Evolutionary conservation across 2,888 invertebrate genomes (phyloP).

Genomic region (Drosophila mimetica): DNA sequence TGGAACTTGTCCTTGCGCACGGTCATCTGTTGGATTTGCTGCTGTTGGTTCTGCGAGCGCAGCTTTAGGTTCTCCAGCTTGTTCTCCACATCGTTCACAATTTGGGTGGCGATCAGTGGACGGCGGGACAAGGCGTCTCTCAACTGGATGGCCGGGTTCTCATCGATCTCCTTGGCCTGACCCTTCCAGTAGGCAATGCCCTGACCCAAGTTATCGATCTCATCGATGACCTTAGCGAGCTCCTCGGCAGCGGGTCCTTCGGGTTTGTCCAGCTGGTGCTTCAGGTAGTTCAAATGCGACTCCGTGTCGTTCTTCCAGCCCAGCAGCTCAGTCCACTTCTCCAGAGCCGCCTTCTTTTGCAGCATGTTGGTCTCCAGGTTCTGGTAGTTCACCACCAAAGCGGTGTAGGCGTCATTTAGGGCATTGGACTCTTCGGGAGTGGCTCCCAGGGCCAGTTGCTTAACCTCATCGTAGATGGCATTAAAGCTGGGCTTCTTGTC

Average conservation of each 20-base stretch:
- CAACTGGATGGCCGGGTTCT: conserved; percentile 88
- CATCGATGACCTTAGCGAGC: conserved; percentile 88
- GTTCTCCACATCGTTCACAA: conserved; percentile 90
- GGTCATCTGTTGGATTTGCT: conserved; percentile 89
- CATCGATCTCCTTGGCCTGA: conserved; percentile 88
- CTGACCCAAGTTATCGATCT: conserved; percentile 88
- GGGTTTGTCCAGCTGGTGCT: conserved; percentile 91
- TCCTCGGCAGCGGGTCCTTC: conserved; percentile 89
- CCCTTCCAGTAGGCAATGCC: conserved; percentile 90
- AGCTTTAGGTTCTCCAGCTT: conserved; percentile 88
- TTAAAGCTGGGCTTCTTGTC: conserved; percentile 92
- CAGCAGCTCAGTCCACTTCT: conserved; percentile 93
- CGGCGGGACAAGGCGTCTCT: conserved; percentile 89
- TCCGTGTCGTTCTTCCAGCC: conserved; percentile 92
- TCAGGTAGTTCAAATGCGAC: conserved; percentile 91
- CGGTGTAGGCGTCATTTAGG: conserved; percentile 90
- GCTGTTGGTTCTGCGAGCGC: conserved; percentile 88
- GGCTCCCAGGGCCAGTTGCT: conserved; percentile 89
- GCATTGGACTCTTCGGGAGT: conserved; percentile 90
- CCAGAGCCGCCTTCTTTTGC: conserved; percentile 89
- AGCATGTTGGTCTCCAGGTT: conserved; percentile 90
- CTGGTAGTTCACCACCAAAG: conserved; percentile 91
- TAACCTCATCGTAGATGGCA: conserved; percentile 92
- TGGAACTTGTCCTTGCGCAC: conserved; percentile 92
- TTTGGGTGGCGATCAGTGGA: conserved; percentile 89